These are phyloP conservation scores for Gambusia holbrooki DNA, from an alignment of 2,113 vertebrate genomes.

Conservation along the genomic window DNA sequence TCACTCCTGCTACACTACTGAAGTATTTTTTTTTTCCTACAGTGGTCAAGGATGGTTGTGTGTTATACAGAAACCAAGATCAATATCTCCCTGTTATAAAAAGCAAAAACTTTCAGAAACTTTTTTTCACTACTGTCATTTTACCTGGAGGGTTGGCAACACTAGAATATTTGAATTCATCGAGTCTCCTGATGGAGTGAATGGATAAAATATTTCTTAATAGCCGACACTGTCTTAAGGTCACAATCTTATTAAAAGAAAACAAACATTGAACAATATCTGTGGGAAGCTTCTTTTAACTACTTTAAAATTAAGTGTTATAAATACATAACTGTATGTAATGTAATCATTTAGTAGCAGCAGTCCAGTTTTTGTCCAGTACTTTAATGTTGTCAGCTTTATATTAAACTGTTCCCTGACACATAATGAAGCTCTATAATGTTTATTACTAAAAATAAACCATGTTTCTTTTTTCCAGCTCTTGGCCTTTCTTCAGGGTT, in stretches of 20 bases:
- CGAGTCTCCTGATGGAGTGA: neutral
- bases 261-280: too few species aligned
- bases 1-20: neutral
- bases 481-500: constrained; percentile 95
- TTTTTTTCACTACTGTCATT: neutral
- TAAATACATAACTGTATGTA: neutral
- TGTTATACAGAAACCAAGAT: constrained; percentile 38
- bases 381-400: neutral
- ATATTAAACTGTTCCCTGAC: neutral
- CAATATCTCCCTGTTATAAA: constrained; percentile 29
- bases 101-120: constrained; percentile 11
- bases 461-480: constrained; percentile 81
- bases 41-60: constrained; percentile 25
- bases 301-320: neutral
- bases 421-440: constrained; percentile 8
- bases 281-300: too few species aligned
- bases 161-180: neutral
- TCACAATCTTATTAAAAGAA: too few species aligned
- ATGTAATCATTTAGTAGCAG: neutral
- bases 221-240: too few species aligned
- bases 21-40: constrained; percentile 1
- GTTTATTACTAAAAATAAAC: constrained; percentile 29
- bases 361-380: neutral
- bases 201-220: neutral
- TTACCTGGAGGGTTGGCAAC: neutral